Percentiles rank a stretch among this genome's conserved stretches.
Evolutionary conservation across 2,113 vertebrate genomes (phyloP).

Genomic region (Cebus imitator): DNA sequence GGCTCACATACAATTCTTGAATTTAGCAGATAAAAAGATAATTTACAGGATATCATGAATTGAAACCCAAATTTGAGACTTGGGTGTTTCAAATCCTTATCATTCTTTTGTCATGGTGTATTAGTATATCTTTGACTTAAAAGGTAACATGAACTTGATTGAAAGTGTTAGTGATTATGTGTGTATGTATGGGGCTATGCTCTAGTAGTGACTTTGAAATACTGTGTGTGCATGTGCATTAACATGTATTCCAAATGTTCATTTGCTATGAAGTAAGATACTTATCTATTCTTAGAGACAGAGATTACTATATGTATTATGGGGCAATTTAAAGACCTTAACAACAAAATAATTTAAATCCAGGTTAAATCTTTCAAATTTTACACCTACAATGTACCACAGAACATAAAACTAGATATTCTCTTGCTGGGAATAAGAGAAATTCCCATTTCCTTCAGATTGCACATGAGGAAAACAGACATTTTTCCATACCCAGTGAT

Average conservation of each 20-base stretch:
- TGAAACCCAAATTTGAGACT: not conserved
- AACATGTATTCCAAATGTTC: not conserved
- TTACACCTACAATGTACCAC: not conserved
- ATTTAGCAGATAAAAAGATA: not conserved
- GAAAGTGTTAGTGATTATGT: not conserved
- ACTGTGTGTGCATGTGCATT: not conserved
- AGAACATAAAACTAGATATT: not conserved
- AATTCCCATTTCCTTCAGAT: not conserved
- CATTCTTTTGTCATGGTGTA: not conserved
- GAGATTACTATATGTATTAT: not conserved
- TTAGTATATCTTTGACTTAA: not conserved
- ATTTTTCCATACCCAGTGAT: not conserved
- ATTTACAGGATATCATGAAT: not conserved
- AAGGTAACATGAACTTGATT: not conserved
- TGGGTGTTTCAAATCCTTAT: not conserved
- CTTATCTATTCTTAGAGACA: not conserved
- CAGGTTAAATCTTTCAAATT: not conserved
- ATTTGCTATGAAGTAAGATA: not conserved
- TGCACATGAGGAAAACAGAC: accelerated
- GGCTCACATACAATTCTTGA: not conserved
- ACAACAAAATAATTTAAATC: not conserved
- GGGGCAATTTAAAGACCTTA: not conserved
- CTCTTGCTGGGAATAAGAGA: not conserved
- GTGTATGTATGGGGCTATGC: not conserved
- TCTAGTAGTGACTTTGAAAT: not conserved